phyloP scores from a whole-genome alignment of 2,797 vertebrate species.

The Xiphorhynchus erythropygius region DNA sequence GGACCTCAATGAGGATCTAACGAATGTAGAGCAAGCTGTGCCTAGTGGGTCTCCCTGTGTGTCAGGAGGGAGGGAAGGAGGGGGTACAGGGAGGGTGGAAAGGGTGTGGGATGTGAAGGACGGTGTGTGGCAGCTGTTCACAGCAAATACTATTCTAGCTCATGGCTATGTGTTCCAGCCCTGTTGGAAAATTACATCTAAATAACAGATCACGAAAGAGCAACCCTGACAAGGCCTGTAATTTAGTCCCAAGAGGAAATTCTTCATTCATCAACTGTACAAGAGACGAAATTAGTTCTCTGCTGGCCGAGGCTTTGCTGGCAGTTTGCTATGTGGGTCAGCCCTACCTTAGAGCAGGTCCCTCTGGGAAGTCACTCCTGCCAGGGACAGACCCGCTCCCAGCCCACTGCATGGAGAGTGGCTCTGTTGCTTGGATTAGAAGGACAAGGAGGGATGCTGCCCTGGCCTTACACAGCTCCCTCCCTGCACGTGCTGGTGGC shows the following conservation, averaged over 20 bases:
- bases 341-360: slow-evolving; percentile 65
- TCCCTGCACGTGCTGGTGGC: not conserved
- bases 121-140: slow-evolving; percentile 74
- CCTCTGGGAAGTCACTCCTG: not conserved
- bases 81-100: not conserved
- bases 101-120: slow-evolving; percentile 63
- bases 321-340: slow-evolving; percentile 60
- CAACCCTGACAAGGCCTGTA: slow-evolving; percentile 80
- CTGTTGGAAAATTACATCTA: slow-evolving; percentile 84
- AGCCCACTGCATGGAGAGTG: not conserved
- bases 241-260: slow-evolving; percentile 86
- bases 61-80: not conserved
- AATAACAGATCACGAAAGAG: slow-evolving; percentile 85
- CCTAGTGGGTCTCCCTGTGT: slow-evolving; percentile 36
- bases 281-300: slow-evolving; percentile 79
- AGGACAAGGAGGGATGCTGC: not conserved
- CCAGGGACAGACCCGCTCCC: not conserved
- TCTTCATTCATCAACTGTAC: slow-evolving; percentile 83
- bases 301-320: slow-evolving; percentile 68
- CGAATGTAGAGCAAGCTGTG: not conserved
- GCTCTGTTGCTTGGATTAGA: not conserved
- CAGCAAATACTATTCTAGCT: slow-evolving; percentile 79
- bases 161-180: slow-evolving; percentile 76
- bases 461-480: not conserved
- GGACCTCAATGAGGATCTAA: slow-evolving; percentile 68